A percentile compares a stretch with the other conserved stretches of the same genome.
These are phyloP conservation scores for Mythimna impura DNA, from an alignment of 2,888 invertebrate genomes.

Conservation along the genomic window DNA sequence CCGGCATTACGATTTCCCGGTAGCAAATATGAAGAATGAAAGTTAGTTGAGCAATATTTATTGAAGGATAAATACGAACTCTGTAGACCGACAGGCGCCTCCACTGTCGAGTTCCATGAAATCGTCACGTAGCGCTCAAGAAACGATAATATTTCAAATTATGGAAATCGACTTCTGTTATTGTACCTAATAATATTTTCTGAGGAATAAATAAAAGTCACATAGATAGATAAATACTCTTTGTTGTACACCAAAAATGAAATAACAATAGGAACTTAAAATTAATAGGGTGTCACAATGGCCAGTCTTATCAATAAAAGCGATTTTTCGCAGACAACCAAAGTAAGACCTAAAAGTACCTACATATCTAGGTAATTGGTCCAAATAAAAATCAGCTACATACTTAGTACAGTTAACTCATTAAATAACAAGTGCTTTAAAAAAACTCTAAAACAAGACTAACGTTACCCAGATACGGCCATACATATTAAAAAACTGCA, in stretches of 20 bases:
- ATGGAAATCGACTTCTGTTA: background rate
- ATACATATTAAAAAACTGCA: constrained; percentile 31
- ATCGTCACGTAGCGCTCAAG: background rate
- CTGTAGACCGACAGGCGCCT: constrained; percentile 29
- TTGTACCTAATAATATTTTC: too few relatives aligned
- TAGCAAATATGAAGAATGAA: background rate
- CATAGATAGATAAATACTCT: too few relatives aligned
- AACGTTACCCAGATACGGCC: constrained; percentile 28
- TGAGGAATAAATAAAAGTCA: background rate
- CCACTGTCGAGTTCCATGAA: background rate
- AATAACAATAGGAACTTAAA: too few relatives aligned
- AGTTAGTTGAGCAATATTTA: background rate
- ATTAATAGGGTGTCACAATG: too few relatives aligned
- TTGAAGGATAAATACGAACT: constrained; percentile 2
- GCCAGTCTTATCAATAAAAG: too few relatives aligned
- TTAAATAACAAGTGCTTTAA: background rate
- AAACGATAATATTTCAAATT: constrained; percentile 11
- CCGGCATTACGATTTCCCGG: background rate
- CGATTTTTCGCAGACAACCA: too few relatives aligned
- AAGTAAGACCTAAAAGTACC: too few relatives aligned
- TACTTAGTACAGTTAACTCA: background rate
- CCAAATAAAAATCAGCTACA: background rate
- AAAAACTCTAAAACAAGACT: background rate
- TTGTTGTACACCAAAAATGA: too few relatives aligned
- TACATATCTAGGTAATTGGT: background rate